These are phyloP conservation scores for Myripristis murdjan DNA, from an alignment of 2,797 vertebrate genomes.

Conservation along the genomic window DNA sequence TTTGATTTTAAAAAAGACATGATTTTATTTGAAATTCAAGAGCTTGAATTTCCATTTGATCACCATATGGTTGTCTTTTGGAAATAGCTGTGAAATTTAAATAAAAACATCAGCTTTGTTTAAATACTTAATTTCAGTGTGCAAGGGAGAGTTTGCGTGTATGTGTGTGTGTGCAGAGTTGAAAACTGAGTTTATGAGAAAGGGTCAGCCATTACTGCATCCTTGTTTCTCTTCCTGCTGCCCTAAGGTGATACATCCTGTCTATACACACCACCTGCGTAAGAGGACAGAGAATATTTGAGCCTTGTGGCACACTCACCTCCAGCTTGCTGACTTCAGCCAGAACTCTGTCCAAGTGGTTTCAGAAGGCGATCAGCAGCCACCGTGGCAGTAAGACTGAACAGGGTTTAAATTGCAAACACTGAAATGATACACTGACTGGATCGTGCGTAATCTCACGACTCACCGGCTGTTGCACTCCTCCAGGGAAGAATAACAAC, in stretches of 20 bases:
- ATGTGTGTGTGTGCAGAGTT: too few species aligned
- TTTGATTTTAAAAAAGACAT: neutral
- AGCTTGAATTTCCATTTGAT: neutral
- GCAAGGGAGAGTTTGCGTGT: neutral
- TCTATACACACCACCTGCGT: constrained; percentile 1
- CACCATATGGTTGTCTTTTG: neutral
- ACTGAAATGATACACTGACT: constrained; percentile 6
- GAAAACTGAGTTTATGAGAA: too few species aligned
- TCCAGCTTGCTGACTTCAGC: constrained; percentile 8
- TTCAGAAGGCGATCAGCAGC: constrained; percentile 15
- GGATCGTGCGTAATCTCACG: neutral
- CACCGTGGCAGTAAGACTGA: constrained; percentile 4
- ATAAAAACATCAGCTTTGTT: neutral
- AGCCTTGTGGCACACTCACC: constrained; percentile 37
- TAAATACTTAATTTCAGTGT: neutral
- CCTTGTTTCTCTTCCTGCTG: constrained; percentile 30
- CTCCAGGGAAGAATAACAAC: neutral
- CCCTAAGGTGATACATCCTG: constrained; percentile 29
- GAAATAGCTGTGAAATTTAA: neutral
- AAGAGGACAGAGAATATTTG: constrained; percentile 39
- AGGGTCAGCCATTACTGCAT: neutral
- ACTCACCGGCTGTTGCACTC: neutral
- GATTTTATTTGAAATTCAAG: neutral
- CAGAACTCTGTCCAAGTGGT: constrained; percentile 20
- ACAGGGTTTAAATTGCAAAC: constrained; percentile 6